Evolutionary conservation across 2,888 invertebrate species (phyloP).

Genomic region (Oscheius onirici): DNA sequence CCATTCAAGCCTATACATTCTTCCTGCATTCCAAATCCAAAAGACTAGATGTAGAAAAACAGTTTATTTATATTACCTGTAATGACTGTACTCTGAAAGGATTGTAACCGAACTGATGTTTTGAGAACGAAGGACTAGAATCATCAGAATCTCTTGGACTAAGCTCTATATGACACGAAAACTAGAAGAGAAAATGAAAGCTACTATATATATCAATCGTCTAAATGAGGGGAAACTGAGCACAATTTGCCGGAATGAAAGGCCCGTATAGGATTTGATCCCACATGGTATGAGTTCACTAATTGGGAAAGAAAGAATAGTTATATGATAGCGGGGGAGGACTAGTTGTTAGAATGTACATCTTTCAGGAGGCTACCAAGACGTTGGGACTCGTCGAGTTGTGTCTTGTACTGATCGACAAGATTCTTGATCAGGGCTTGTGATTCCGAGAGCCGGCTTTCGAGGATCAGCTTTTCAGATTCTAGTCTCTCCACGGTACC

Average conservation of each 20-base stretch:
- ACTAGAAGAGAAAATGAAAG: background rate
- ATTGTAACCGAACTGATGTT: constrained; percentile 16
- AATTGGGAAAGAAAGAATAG: background rate
- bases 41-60: background rate
- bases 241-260: constrained; percentile 26
- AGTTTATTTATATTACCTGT: background rate
- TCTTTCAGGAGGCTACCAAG: constrained; percentile 27
- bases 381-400: constrained; percentile 34
- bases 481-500: constrained; percentile 39
- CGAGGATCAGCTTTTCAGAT: constrained; percentile 41
- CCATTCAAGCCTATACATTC: no score
- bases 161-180: constrained; percentile 27
- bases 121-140: constrained; percentile 14
- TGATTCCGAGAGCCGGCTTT: constrained; percentile 38
- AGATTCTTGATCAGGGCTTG: constrained; percentile 41
- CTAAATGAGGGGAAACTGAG: constrained; percentile 24
- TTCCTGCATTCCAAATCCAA: no score
- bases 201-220: no score
- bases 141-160: constrained; percentile 12
- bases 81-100: constrained; percentile 24
- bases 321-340: constrained; percentile 4
- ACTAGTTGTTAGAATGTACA: constrained; percentile 25
- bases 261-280: constrained; percentile 31
- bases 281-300: constrained; percentile 19
- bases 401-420: constrained; percentile 41